Conservation (phyloP, 1,140 invertebrate species). For the Hermetia illucens region DNA sequence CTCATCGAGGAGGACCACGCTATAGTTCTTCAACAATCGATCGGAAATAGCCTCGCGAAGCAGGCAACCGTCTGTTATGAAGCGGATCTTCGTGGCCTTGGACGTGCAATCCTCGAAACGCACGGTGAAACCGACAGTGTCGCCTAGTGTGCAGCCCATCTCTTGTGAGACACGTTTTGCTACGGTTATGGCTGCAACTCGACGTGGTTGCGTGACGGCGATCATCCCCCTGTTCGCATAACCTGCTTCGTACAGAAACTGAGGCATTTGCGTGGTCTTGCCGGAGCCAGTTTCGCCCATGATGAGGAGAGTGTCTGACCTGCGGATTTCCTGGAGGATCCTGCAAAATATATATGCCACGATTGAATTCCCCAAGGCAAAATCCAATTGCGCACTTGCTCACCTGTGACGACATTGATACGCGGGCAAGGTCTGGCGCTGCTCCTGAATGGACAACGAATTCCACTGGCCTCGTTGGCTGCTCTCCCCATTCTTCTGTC, state of each 20-base stretch:
- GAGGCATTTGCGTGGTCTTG: constrained; percentile 85
- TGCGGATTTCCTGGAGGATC: constrained; percentile 38
- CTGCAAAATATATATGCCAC: constrained; percentile 18
- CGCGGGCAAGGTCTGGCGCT: constrained; percentile 18
- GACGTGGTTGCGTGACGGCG: constrained; percentile 74
- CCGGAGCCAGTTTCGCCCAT: constrained; percentile 84
- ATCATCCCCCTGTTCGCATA: constrained; percentile 44
- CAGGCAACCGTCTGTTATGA: constrained; percentile 84
- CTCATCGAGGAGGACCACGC: constrained; percentile 85
- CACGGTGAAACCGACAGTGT: constrained; percentile 57
- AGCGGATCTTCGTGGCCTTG: constrained; percentile 61
- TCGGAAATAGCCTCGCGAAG: constrained; percentile 68
- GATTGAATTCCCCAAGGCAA: constrained; percentile 14
- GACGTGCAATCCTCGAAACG: constrained; percentile 75
- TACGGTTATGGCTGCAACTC: constrained; percentile 85
- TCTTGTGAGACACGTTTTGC: constrained; percentile 62
- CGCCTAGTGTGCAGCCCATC: constrained; percentile 30
- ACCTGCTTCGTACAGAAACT: constrained; percentile 48
- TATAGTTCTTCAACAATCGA: constrained; percentile 51
- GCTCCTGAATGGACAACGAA: constrained; percentile 1
- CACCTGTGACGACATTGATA: constrained; percentile 15
- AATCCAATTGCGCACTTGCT: constrained; percentile 13
- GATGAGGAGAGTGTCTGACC: constrained; percentile 51
- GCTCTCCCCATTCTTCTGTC: not conserved
- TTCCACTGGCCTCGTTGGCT: not conserved